Base-by-base conservation (phyloP, 37 sponge, comb jelly and placozoan genomes). In the Spongia lamella region DNA sequence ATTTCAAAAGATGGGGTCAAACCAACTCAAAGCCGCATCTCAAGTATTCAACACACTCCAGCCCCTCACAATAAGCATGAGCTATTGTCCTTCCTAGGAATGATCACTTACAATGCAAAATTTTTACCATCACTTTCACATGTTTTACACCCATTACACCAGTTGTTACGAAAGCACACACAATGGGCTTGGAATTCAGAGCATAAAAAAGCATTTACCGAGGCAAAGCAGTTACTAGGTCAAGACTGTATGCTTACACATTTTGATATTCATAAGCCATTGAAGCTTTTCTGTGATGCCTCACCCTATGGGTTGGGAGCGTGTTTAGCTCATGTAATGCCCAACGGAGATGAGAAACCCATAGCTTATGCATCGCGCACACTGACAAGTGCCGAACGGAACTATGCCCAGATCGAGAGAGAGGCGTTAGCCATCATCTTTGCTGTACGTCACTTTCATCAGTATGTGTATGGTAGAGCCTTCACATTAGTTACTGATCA, bases 1-100 rank as follows among this genome's bases (percentile, higher is more conserved):
- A n/a, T n/a, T n/a, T n/a, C n/a, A n/a, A n/a, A n/a, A n/a, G 22
- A 70, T 16, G 71, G 53, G 2, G 20, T 70, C 20, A 52, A 70
- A 16, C 71, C 71, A 25, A 56, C 58, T 56, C 26, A 56, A 56
- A 26, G 26, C 2, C 22, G 58, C 26, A 26, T 56, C 26, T 27
- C 22, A 26, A 26, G 58, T 7, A 56, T 56, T 56, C 58, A 26
- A 24, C 4, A n/a, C n/a, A 26, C 58, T 56, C 7, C 58, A 26
- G 58, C 26, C 26, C 58, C 7, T 6, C 58, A 56, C 26, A 56
- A 56, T 56, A 56, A 6, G 58, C 26, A 24, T 7, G 58, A 56
- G 26, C 7, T 56, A 26, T 27, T 27, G 5, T 56, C 7, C 58
- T 56, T 56, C 58, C 22, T 56, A 27, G 58, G 58, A 27, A 24